Evolutionary conservation across 1,140 invertebrate species (phyloP).

Genomic region (Leptinotarsa undecemlineata): DNA sequence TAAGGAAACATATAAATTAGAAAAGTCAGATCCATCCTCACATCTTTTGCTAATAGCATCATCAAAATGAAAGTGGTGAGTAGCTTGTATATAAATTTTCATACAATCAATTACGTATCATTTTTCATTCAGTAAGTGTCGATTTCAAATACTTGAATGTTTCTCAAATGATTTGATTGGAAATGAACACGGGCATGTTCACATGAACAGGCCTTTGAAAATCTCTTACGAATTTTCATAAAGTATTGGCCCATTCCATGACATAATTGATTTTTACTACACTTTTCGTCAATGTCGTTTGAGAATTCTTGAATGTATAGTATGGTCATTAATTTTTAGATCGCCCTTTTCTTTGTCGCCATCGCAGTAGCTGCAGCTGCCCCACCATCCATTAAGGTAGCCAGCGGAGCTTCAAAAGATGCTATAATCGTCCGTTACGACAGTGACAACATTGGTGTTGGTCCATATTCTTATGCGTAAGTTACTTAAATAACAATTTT

Average conservation of each 20-base stretch:
- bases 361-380: slow-evolving; percentile 47
- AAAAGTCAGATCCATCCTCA: not conserved
- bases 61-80: not conserved
- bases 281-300: no score
- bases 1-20: not conserved
- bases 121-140: no score
- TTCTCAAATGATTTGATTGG: no score
- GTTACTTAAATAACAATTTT: slow-evolving; percentile 35
- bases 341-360: slow-evolving; percentile 47
- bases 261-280: no score
- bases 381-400: slow-evolving; percentile 27
- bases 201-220: no score
- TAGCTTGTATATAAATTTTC: not conserved
- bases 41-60: not conserved
- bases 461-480: slow-evolving; percentile 54
- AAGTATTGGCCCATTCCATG: no score
- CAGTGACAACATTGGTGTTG: slow-evolving; percentile 50
- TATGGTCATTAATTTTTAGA: slow-evolving; percentile 34
- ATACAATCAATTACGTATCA: no score
- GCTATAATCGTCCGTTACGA: slow-evolving; percentile 49
- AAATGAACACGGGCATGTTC: no score
- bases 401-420: slow-evolving; percentile 20
- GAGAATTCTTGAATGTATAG: no score
- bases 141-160: no score
- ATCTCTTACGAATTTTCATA: no score